phyloP scores from a whole-genome alignment of 1,140 invertebrate species.

The Idris sp. region DNA sequence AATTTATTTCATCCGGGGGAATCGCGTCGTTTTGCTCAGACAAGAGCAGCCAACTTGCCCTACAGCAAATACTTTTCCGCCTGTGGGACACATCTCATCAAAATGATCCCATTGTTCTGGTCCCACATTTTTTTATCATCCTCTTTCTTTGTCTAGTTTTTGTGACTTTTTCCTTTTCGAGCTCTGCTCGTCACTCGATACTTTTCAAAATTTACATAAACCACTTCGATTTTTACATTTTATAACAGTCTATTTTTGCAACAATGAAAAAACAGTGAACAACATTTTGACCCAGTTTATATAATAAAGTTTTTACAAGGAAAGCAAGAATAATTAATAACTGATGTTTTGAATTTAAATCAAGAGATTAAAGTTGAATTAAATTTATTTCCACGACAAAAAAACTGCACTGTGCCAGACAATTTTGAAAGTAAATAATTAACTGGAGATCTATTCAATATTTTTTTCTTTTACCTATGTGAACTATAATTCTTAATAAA shows the following conservation, averaged over 20 bases:
- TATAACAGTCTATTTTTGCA: neutral
- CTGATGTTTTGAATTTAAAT: no score
- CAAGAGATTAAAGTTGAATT: no score
- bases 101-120: constrained; percentile 59
- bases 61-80: constrained; percentile 66
- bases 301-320: no score
- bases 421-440: no score
- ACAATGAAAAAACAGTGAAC: no score
- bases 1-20: constrained; percentile 66
- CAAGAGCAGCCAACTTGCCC: constrained; percentile 51
- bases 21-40: constrained; percentile 42
- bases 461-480: no score
- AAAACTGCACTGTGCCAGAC: no score
- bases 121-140: constrained; percentile 29
- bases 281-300: no score
- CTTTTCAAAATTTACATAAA: constrained; percentile 25
- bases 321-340: no score
- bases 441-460: no score
- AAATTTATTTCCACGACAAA: no score
- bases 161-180: constrained; percentile 23
- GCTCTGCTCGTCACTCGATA: neutral
- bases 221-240: constrained; percentile 8
- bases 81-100: constrained; percentile 56
- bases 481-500: no score
- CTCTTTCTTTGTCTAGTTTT: constrained; percentile 25